phyloP scores from a whole-genome alignment of 2,888 invertebrate genomes.

The Leptothorax acervorum region DNA sequence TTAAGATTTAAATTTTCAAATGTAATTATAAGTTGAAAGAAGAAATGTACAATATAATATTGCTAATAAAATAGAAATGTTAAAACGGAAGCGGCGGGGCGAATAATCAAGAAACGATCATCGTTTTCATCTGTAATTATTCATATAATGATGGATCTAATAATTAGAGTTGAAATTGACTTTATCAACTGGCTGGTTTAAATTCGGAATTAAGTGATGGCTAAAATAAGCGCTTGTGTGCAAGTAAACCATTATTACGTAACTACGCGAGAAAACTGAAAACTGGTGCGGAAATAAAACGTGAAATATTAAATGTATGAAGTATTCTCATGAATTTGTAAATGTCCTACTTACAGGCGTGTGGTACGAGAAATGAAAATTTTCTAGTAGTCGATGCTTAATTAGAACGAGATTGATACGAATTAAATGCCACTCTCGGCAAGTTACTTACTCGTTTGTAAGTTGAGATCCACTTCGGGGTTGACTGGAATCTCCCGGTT shows the following conservation, averaged over 20 bases:
- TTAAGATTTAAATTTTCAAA: constrained; percentile 15
- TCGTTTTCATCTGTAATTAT: background rate
- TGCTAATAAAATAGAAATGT: background rate
- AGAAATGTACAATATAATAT: background rate
- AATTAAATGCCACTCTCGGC: constrained; percentile 67
- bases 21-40: background rate
- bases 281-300: constrained; percentile 17
- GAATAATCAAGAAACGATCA: background rate
- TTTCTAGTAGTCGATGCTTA: constrained; percentile 65
- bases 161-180: constrained; percentile 17
- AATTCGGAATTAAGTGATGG: background rate
- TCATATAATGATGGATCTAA: background rate
- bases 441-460: constrained; percentile 87
- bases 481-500: constrained; percentile 87
- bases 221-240: background rate
- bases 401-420: constrained; percentile 72
- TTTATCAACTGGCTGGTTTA: background rate
- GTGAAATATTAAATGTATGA: constrained; percentile 32
- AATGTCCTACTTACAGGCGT: constrained; percentile 28
- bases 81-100: background rate
- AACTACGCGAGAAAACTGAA: background rate
- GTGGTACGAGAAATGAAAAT: constrained; percentile 55
- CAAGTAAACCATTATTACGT: background rate
- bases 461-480: constrained; percentile 87
- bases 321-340: background rate